Evolutionary conservation across 2,797 vertebrate species (phyloP).

Genomic region (Gymnopithys bicolor): DNA sequence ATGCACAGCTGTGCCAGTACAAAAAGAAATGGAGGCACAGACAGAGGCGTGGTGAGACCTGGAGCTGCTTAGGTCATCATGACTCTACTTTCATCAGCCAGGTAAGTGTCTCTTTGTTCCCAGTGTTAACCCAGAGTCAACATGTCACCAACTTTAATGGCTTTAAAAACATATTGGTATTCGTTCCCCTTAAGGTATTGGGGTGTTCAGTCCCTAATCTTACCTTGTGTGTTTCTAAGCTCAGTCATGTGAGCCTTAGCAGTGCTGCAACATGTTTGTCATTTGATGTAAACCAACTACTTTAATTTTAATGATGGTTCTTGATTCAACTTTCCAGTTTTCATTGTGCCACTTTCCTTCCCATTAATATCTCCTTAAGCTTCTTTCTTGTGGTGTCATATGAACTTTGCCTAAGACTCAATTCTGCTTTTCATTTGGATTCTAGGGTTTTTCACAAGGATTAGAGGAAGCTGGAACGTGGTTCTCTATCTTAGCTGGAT

Average conservation of each 20-base stretch:
- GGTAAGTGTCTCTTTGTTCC: not conserved
- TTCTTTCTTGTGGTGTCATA: not conserved
- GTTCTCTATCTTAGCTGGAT: not conserved
- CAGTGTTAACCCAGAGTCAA: not conserved
- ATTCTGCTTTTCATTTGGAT: not conserved
- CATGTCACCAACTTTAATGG: rapidly evolving
- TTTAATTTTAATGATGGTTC: not conserved
- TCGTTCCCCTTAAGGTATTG: not conserved
- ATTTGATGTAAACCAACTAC: not conserved
- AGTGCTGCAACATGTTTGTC: not conserved
- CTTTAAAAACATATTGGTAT: not conserved
- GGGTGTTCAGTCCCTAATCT: not conserved
- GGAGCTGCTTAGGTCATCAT: not conserved
- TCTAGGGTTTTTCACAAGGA: not conserved
- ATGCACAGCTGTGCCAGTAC: no score
- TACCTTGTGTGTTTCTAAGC: not conserved
- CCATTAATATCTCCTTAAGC: not conserved
- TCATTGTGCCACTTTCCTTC: not conserved
- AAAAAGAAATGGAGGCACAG: not conserved
- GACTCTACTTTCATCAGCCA: not conserved
- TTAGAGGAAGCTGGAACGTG: not conserved
- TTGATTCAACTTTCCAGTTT: not conserved
- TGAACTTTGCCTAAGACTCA: not conserved
- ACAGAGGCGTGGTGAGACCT: not conserved
- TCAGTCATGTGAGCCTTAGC: not conserved